These are phyloP conservation scores for Picus viridis DNA, from an alignment of 2,797 vertebrate genomes.

Conservation along the genomic window DNA sequence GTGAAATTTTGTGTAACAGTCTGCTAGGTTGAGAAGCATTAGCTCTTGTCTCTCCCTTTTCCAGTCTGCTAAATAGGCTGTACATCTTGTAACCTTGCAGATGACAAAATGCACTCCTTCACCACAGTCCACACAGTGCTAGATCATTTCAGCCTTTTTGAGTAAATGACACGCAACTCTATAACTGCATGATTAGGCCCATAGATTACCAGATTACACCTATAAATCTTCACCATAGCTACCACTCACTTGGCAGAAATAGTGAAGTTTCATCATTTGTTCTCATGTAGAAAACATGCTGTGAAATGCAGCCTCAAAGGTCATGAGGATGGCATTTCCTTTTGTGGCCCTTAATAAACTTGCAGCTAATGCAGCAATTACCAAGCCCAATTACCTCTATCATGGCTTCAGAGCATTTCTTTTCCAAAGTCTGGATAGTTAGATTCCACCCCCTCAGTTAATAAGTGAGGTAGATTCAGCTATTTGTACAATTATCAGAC, in stretches of 20 bases:
- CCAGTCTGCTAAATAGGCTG: constrained; percentile 58
- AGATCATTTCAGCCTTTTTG: constrained; percentile 61
- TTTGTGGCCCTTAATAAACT: constrained; percentile 54
- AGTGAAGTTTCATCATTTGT: constrained; percentile 54
- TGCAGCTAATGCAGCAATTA: constrained; percentile 64
- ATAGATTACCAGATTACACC: constrained; percentile 60
- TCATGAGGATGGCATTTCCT: constrained; percentile 40
- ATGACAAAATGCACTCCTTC: constrained; percentile 65
- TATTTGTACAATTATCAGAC: background rate
- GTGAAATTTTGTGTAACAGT: constrained; percentile 23
- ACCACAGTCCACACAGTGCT: constrained; percentile 41
- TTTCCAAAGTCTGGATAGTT: background rate
- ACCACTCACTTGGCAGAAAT: constrained; percentile 40
- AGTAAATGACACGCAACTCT: constrained; percentile 54
- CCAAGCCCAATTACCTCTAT: constrained; percentile 47
- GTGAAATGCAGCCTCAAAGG: constrained; percentile 56
- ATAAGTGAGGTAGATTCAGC: background rate
- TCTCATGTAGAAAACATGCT: constrained; percentile 45
- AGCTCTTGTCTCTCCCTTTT: constrained; percentile 31
- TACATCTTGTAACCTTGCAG: constrained; percentile 60
- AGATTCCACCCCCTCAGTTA: background rate
- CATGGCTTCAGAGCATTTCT: constrained; percentile 42
- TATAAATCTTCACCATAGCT: constrained; percentile 65
- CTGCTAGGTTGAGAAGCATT: constrained; percentile 55
- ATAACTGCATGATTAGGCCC: constrained; percentile 57